phyloP scores from a whole-genome alignment of 2,797 vertebrate genomes.

The Falco berigora region DNA sequence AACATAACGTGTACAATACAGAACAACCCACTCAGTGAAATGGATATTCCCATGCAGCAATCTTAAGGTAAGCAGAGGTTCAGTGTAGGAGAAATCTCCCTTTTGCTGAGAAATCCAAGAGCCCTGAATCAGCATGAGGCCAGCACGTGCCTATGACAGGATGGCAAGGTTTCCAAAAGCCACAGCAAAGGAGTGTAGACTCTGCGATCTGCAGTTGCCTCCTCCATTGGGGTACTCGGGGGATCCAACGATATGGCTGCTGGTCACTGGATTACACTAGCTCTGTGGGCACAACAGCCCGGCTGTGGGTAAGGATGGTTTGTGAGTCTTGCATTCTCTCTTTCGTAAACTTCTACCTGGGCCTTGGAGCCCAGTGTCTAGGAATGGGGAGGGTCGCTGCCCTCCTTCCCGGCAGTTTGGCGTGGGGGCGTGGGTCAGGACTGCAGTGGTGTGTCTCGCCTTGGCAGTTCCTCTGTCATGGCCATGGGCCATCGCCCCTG shows the following conservation, averaged over 20 bases:
- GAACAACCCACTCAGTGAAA: neutral
- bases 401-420: neutral
- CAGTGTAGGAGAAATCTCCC: neutral
- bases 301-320: neutral
- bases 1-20: neutral
- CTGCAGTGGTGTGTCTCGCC: neutral
- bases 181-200: neutral
- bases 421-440: neutral
- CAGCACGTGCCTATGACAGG: neutral
- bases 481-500: fast-evolving
- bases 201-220: neutral
- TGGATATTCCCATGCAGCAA: neutral
- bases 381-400: neutral
- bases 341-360: neutral
- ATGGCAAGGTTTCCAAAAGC: neutral
- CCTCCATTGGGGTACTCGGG: fast-evolving
- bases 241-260: neutral
- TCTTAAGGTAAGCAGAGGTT: neutral
- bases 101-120: neutral
- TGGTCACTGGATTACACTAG: neutral
- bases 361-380: neutral
- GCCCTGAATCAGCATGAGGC: neutral
- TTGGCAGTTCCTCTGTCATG: neutral
- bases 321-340: neutral
- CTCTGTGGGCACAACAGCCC: neutral